These are phyloP conservation scores for Cephus rjabovi DNA, from an alignment of 2,888 invertebrate genomes.

Conservation along the genomic window DNA sequence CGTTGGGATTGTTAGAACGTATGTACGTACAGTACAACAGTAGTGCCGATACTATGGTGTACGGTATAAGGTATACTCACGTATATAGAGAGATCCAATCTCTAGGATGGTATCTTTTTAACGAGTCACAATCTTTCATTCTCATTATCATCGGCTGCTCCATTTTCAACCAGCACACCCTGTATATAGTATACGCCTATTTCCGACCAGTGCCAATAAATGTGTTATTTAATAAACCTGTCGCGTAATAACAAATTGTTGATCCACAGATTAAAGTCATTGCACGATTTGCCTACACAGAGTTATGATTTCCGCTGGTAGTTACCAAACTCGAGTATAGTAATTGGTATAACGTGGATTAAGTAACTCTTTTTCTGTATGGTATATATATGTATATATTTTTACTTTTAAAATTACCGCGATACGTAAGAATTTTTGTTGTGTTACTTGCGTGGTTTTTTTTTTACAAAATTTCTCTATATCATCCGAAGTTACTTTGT, in stretches of 20 bases:
- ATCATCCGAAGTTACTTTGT: too few species aligned
- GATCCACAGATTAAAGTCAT: not conserved
- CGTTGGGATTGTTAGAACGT: not conserved
- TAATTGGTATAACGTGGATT: not conserved
- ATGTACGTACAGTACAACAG: not conserved
- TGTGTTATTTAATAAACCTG: not conserved
- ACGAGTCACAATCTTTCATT: not conserved
- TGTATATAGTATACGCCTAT: not conserved
- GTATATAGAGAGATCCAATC: not conserved
- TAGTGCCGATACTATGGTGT: not conserved
- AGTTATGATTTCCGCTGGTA: not conserved
- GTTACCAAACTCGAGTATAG: not conserved
- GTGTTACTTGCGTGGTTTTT: not conserved
- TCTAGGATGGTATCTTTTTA: not conserved
- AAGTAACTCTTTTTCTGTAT: not conserved
- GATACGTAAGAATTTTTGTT: not conserved
- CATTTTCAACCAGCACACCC: not conserved
- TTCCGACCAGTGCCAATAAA: not conserved
- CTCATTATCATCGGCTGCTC: not conserved
- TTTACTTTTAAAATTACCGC: not conserved
- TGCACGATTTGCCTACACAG: not conserved
- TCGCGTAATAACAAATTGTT: not conserved
- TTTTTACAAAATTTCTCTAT: too few species aligned
- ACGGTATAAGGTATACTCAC: not conserved
- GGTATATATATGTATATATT: not conserved